Evolutionary conservation across 2,797 vertebrate genomes (phyloP), one percentile per base, ranked within the genome.

Genomic region (Gephyroberyx darwinii): DNA sequence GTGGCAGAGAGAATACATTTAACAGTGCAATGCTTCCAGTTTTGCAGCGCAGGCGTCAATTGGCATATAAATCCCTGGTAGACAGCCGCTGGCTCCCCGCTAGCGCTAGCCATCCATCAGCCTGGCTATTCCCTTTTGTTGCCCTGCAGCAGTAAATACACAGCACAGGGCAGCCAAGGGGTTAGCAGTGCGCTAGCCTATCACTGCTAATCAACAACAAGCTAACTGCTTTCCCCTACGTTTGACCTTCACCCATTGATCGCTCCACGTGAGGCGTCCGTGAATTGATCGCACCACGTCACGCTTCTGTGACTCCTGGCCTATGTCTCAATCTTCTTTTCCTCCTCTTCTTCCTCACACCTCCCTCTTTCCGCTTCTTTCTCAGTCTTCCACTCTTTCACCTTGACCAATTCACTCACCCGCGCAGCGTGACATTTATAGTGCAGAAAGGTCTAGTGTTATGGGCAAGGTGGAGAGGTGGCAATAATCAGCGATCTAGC

Each of bases 231-330:
- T 47, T 85, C 83, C 80, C 84, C 82, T 86, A 66, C 48, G 67
- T 39, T 5, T 84, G 88, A 89, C 89, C 90, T 87, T 57, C 62
- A 57, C 52, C 31, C 5, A 89, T 91, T 82, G 37, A 91, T 89
- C 43, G 41, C 73, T 39, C 41, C 31, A 2, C 30, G 55, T 84
- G 78, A 82, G 26, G 47, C 77, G 30, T 65, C 71, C 4, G 56
- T 56, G 63, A 14, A 89, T 91, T 82, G 37, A 91, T 89, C 39
- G 41, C 73, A 31, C 41, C 31, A 2, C 30, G 55, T 84, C 79
- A 82, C 31, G 47, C 77, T 33, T 65, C 71, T 3, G 54, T 56
- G 63, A 14, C 75, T 62, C 59, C 54, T 51, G 20, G 62, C 17
- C 65, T 63, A 41, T 61, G 43, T 71, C 84, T 85, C 71, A 16